Conservation (phyloP, 1,140 invertebrate species). For the Glossosoma conforme region DNA sequence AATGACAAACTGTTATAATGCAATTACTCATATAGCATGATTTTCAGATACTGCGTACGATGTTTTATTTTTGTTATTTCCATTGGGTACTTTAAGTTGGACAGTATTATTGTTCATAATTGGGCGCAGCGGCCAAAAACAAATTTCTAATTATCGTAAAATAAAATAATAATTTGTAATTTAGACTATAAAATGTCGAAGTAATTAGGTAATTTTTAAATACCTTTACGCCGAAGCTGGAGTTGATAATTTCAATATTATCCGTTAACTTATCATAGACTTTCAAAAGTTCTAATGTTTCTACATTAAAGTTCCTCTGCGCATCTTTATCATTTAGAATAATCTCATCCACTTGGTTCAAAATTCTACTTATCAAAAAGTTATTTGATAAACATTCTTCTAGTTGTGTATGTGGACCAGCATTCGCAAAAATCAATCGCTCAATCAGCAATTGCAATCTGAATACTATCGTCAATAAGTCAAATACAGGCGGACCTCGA, state of each 20-base stretch:
- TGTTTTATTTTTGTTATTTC: no score
- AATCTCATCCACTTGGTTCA: not conserved
- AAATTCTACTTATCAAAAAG: not conserved
- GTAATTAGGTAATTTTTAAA: no score
- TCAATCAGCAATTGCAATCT: constrained; percentile 1
- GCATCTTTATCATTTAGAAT: not conserved
- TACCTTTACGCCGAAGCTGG: constrained; percentile 6
- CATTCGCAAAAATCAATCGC: not conserved
- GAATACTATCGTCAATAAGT: not conserved
- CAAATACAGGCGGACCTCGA: no score
- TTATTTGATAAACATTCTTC: not conserved
- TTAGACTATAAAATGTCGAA: no score
- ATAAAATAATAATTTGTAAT: no score
- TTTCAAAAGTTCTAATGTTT: not conserved
- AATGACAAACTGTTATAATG: no score
- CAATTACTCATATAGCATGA: no score
- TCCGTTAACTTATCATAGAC: constrained; percentile 16
- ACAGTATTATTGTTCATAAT: no score
- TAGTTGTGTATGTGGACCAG: not conserved
- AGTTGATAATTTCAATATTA: constrained; percentile 12
- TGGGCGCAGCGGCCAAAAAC: no score
- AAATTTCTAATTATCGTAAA: no score
- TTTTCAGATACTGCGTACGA: no score
- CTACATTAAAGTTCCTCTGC: not conserved
- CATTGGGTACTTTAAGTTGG: no score